Base-by-base conservation (phyloP, 2,888 invertebrate genomes). In the Sinhomidia bicolor region DNA sequence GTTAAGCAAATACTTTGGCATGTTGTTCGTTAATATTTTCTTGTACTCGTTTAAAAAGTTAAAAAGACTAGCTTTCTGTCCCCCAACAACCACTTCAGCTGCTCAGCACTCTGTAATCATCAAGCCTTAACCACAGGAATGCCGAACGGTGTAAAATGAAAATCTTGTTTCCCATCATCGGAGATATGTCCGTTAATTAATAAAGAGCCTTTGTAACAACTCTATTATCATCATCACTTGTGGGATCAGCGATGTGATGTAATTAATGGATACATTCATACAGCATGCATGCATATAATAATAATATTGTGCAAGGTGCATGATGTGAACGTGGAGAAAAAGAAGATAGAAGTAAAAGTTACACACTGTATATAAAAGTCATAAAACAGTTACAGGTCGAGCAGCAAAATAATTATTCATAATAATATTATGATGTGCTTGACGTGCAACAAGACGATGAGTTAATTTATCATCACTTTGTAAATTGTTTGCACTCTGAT, bases 401-500 rank as follows among this genome's bases (percentile, higher is more conserved):
- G 5, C 17, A 54, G 17, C 54, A 54, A 7, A 62, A 26, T 62
- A 62, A 62, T 62, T 23, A 62, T 62, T 62, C 14, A 62, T 62
- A 62, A 47, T 29, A 29, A 74, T 44, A 44, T 74, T 41, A 74
- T 17, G 44, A 74, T 44, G 74, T 5, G 20, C 41, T 20, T 71
- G 44, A 71, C 44, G 41, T 20, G 20, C 26, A 80, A 60, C 62
- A 60, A 20, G 32, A 23, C n/a, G 68, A 20, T 54, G 47, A 26
- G 68, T 17, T 54, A 83, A 83, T 83, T 83, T 71, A 83, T 83
- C 82, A 71, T 83, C 36, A 36, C 82, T 36, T 3, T 62, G 65
- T 32, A 71, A 71, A 57, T 20, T 83, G 71, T 71, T 83, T 83
- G 71, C 82, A 83, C 82, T 83, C n/a, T 83, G 68, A 83, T 83